Evolutionary conservation across 2,113 vertebrate genomes (phyloP).

Genomic region (Poeciliopsis prolifica): DNA sequence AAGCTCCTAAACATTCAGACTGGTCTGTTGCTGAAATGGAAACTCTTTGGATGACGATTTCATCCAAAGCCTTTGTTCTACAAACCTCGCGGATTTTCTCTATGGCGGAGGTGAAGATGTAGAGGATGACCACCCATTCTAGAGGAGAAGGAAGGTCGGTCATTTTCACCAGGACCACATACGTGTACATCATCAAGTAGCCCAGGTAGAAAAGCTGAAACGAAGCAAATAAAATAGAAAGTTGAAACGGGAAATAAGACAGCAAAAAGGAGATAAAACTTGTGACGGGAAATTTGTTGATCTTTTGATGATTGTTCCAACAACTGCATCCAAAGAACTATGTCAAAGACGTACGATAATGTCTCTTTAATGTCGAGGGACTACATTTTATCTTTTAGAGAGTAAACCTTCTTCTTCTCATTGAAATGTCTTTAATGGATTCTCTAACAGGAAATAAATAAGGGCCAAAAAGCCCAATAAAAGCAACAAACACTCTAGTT

Average conservation of each 20-base stretch:
- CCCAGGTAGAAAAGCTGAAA: slow-evolving; percentile 92
- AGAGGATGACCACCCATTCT: slow-evolving; percentile 97
- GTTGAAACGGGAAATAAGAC: background rate
- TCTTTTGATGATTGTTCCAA: too few relatives aligned
- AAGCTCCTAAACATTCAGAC: background rate
- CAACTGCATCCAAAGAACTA: too few relatives aligned
- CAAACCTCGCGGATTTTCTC: slow-evolving; percentile 96
- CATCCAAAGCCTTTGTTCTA: background rate
- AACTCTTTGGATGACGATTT: background rate
- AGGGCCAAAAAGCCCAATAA: too few relatives aligned
- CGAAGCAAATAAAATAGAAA: background rate
- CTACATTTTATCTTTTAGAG: too few relatives aligned
- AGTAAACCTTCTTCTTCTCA: too few relatives aligned
- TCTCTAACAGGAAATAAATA: too few relatives aligned
- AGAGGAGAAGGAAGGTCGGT: slow-evolving; percentile 85
- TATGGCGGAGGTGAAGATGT: slow-evolving; percentile 95
- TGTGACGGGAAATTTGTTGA: background rate
- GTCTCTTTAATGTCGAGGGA: too few relatives aligned
- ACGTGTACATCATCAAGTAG: slow-evolving; percentile 97
- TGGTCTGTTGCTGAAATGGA: background rate
- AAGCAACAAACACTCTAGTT: too few relatives aligned
- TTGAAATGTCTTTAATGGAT: too few relatives aligned
- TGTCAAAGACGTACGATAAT: too few relatives aligned
- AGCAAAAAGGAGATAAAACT: background rate
- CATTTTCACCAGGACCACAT: slow-evolving; percentile 95